phyloP scores from a whole-genome alignment of 1,140 invertebrate genomes.

The Drosophila erecta region DNA sequence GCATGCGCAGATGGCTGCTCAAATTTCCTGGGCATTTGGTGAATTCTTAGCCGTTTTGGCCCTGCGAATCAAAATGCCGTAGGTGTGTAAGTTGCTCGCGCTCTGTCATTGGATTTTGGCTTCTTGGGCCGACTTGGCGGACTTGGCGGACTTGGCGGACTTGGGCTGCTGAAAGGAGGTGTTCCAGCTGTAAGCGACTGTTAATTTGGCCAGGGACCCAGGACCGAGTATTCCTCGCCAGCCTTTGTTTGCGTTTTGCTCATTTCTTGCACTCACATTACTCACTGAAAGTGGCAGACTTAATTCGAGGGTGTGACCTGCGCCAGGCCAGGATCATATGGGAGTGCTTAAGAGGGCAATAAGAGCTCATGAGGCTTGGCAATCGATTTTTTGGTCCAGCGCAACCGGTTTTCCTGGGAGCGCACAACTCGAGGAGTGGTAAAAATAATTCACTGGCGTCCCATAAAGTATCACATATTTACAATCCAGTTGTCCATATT shows the following conservation, averaged over 20 bases:
- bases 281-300: conserved; percentile 70
- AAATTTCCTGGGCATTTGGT: conserved; percentile 53
- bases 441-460: background rate
- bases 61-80: conserved; percentile 66
- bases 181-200: conserved; percentile 72
- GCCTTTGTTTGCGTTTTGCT: conserved; percentile 41
- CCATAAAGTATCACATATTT: conserved; percentile 9
- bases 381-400: conserved; percentile 38
- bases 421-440: conserved; percentile 1
- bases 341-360: conserved; percentile 56
- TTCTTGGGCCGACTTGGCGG: no score
- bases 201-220: conserved; percentile 63
- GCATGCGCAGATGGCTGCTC: conserved; percentile 54
- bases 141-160: background rate
- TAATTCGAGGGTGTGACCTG: conserved; percentile 76
- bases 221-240: conserved; percentile 35
- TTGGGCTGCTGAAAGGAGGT: conserved; percentile 69
- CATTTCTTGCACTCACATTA: conserved; percentile 57
- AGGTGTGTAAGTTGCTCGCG: conserved; percentile 60
- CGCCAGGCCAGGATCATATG: conserved; percentile 57
- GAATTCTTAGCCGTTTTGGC: conserved; percentile 38
- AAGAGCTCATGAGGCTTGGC: conserved; percentile 38
- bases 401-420: conserved; percentile 15
- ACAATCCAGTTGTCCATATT: no score
- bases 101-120: conserved; percentile 57